Conservation (phyloP, 2,888 invertebrate species). For the Hirtodrosophila alboralis region DNA sequence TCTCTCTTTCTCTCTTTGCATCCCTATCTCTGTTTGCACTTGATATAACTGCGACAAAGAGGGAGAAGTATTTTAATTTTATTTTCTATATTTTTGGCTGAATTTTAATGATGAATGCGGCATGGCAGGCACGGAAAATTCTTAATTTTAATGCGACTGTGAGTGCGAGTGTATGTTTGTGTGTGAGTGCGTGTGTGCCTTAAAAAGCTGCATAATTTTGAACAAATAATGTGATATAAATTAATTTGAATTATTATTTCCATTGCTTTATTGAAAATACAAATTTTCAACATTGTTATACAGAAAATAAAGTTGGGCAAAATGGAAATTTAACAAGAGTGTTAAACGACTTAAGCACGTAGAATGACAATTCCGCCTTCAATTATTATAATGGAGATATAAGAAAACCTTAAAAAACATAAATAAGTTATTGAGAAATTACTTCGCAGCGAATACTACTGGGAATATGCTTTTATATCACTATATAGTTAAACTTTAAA, state of each 20-base stretch:
- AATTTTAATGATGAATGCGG: conserved; percentile 68
- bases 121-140: conserved; percentile 41
- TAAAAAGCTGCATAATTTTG: conserved; percentile 56
- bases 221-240: conserved; percentile 63
- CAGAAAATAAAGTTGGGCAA: neutral
- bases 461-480: too few species aligned
- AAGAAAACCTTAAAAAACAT: too few species aligned
- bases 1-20: neutral
- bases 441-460: too few species aligned
- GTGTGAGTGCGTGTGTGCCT: conserved; percentile 12
- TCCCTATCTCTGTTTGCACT: conserved; percentile 10
- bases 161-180: conserved; percentile 6
- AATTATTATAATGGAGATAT: too few species aligned
- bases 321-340: neutral
- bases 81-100: conserved; percentile 49
- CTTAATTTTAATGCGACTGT: conserved; percentile 25
- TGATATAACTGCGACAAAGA: conserved; percentile 7
- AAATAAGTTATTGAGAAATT: too few species aligned
- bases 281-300: conserved; percentile 23
- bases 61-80: conserved; percentile 31
- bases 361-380: too few species aligned
- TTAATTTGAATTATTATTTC: conserved; percentile 44
- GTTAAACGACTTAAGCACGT: too few species aligned
- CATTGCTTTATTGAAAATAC: conserved; percentile 28
- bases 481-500: too few species aligned